Percentiles rank a stretch among this genome's conserved stretches.
Conservation (phyloP, 2,113 vertebrate genomes). For the Ramphastos sulfuratus region DNA sequence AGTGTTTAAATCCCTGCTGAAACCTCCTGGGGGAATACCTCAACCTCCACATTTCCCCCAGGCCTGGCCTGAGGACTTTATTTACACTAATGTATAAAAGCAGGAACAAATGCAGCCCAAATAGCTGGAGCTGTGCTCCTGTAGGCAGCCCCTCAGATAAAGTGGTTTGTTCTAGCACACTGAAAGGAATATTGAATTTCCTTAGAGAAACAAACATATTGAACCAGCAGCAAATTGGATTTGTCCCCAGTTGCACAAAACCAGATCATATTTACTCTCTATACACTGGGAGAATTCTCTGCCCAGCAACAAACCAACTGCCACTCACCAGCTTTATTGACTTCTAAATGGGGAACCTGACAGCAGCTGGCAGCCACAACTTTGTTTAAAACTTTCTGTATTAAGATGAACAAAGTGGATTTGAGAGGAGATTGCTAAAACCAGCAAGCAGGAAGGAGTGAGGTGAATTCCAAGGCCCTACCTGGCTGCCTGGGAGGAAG, state of each 20-base stretch:
- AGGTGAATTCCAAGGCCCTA: background rate
- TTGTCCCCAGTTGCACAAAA: conserved; percentile 53
- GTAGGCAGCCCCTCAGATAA: conserved; percentile 11
- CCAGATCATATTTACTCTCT: conserved; percentile 51
- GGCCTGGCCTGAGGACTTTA: background rate
- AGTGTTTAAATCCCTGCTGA: background rate
- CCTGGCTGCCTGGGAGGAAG: background rate
- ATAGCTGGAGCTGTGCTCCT: background rate
- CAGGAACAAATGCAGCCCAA: background rate
- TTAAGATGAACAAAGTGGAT: background rate
- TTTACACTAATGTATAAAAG: conserved; percentile 32
- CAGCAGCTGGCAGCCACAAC: conserved; percentile 43
- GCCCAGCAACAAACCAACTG: conserved; percentile 29
- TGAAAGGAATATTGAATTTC: conserved; percentile 69
- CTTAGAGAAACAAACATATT: conserved; percentile 57
- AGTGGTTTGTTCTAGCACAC: background rate
- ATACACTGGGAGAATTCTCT: background rate
- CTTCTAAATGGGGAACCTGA: conserved; percentile 39
- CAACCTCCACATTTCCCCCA: background rate
- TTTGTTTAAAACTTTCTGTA: conserved; percentile 10
- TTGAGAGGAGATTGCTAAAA: background rate
- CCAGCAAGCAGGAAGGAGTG: background rate
- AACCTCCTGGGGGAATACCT: background rate
- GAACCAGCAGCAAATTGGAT: conserved; percentile 69
- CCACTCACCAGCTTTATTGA: conserved; percentile 45